Conservation (phyloP, 2,797 vertebrate species). For the Telmatherina bonti region DNA sequence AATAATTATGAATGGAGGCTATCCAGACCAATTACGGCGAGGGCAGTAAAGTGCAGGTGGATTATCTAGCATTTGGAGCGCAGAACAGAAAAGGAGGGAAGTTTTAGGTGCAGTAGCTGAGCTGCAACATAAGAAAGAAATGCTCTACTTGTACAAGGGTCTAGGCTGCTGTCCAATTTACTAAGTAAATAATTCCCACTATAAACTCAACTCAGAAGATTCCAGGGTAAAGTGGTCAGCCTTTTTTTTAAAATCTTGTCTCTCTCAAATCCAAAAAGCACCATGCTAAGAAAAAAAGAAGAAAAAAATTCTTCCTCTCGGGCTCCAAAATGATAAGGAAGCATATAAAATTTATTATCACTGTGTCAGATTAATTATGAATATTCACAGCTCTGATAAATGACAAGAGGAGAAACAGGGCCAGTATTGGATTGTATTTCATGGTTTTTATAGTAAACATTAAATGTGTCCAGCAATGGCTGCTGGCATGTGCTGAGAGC, state of each 20-base stretch:
- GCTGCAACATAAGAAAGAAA: conserved; percentile 59
- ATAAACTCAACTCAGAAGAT: conserved; percentile 72
- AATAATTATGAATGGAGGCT: conserved; percentile 59
- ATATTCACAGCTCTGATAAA: conserved; percentile 77
- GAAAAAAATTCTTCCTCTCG: conserved; percentile 38
- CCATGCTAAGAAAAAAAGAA: conserved; percentile 40
- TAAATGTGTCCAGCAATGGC: conserved; percentile 74
- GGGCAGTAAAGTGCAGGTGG: conserved; percentile 49
- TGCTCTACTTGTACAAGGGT: conserved; percentile 59
- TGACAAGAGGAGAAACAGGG: conserved; percentile 56
- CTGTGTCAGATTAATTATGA: conserved; percentile 81
- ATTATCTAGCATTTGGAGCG: conserved; percentile 71
- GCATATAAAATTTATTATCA: conserved; percentile 79
- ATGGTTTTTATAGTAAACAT: conserved; percentile 81
- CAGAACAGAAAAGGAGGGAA: conserved; percentile 35
- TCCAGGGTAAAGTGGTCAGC: conserved; percentile 68
- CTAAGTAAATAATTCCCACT: conserved; percentile 75
- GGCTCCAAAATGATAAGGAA: conserved; percentile 75
- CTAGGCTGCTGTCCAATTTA: conserved; percentile 66
- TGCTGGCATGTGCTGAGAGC: conserved; percentile 66
- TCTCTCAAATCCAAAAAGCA: conserved; percentile 69
- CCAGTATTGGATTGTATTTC: conserved; percentile 78
- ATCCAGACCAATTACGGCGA: conserved; percentile 51
- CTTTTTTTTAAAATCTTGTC: conserved; percentile 66
- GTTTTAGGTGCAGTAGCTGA: conserved; percentile 57